Evolutionary conservation across 2,888 invertebrate genomes (phyloP), one percentile per base, ranked within the genome.

Genomic region (Chrysolina americana): DNA sequence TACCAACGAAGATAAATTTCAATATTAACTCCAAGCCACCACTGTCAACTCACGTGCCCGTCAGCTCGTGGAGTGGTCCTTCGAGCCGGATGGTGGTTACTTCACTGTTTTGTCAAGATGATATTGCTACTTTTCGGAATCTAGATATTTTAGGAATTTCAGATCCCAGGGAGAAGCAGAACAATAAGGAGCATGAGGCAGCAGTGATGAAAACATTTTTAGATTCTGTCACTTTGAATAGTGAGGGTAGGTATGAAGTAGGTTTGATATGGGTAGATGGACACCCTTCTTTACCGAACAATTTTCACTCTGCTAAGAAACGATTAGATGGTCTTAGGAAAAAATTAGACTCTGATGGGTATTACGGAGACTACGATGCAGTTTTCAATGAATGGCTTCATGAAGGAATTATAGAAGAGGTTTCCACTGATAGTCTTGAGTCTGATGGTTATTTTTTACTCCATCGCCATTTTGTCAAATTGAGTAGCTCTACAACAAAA

Each of bases 241-340:
- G n/a, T n/a, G n/a, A n/a, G n/a, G n/a, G n/a, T n/a, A n/a, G n/a
- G n/a, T n/a, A 41, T 73, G 82, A 82, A 64, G 82, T 86, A 5
- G 53, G 70, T 19, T 74, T 85, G n/a, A 84, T 85, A 15, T 84
- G 84, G 83, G 76, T 80, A 21, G 80, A 82, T 15, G 81, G 80
- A 65, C 83, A 84, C 71, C 81, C 83, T 1, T 81, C 80, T 10
- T 63, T 85, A 3, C 68, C 80, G 28, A 53, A 68, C 56, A 83
- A 84, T 76, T 80, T 41, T 41, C 41, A 63, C 19, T 4, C 21
- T 63, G 1, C 13, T 3, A 63, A 63, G 19, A 0, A 17, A 41
- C 13, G 41, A 36, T n/a, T 63, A 23, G 41, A 63, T 63, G 13
- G 36, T 63, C 28, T 63, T 9, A 63, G 28, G 63, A 63, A 36